Conservation (phyloP, 2,113 vertebrate species). For the Zootoca vivipara region DNA sequence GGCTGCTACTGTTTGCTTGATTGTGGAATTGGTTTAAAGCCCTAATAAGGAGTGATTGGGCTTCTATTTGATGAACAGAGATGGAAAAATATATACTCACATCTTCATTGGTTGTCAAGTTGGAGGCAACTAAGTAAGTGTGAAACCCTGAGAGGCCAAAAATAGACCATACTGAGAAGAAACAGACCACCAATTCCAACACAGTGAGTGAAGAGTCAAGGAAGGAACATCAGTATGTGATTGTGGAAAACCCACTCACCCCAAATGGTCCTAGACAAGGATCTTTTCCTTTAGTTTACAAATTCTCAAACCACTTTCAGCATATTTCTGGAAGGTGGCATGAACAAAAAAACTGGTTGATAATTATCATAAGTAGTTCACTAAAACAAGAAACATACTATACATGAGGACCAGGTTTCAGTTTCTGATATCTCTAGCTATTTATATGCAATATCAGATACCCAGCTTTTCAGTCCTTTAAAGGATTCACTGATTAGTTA, state of each 20-base stretch:
- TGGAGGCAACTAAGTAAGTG: slow-evolving; percentile 95
- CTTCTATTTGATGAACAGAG: background rate
- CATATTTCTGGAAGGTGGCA: background rate
- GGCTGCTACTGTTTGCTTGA: background rate
- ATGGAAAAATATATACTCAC: slow-evolving; percentile 77
- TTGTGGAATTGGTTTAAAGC: background rate
- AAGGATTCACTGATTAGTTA: background rate
- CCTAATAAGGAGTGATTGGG: background rate
- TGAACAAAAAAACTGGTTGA: background rate
- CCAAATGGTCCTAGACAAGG: background rate
- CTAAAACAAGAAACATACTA: background rate
- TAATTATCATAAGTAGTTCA: background rate
- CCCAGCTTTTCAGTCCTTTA: background rate
- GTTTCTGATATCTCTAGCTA: background rate
- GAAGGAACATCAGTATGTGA: slow-evolving; percentile 49
- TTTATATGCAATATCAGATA: background rate
- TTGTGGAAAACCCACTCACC: background rate
- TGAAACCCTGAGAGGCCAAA: slow-evolving; percentile 98
- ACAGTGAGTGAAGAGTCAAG: slow-evolving; percentile 85
- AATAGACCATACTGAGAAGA: slow-evolving; percentile 98
- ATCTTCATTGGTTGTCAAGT: slow-evolving; percentile 96
- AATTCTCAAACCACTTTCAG: background rate
- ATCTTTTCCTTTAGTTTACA: background rate
- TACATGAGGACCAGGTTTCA: background rate
- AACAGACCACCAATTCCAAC: slow-evolving; percentile 94